Evolutionary conservation across 1,140 invertebrate genomes (phyloP), one percentile per base, ranked within the genome.

Genomic region (Drosophila bifasciata): DNA sequence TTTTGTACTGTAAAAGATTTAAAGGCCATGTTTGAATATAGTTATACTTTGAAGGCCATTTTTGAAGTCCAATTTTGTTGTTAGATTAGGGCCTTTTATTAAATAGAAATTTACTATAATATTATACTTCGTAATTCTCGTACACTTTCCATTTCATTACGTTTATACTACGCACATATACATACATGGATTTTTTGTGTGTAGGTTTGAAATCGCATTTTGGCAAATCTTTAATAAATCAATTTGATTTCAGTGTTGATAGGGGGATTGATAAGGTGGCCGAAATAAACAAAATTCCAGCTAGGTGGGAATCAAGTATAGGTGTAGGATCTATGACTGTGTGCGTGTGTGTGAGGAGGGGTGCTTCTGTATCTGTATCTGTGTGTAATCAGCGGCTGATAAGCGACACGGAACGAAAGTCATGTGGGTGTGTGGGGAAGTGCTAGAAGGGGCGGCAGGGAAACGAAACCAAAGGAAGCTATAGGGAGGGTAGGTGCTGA

Each of bases 141-240:
- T 5, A 4, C 32, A 36, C 32, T 36, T 36, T 36, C 32, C 9
- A 36, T 36, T 36, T 36, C 32, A 11, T 11, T 36, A 11, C 32
- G 32, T 13, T 13, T 36, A 11, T 36, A 32, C 8, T 7, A 25
- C 1, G 7, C 19, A 49, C 21, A 51, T n/a, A 8, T 13, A 40
- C 25, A 45, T 36, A 6, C 2, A 28, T 0, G 28, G 7, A 49
- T 36, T 48, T 41, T 41, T 41, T 19, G 15, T 45, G 5, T 17
- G 23, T 21, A 28, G 9, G 36, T 63, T 25, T 66, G 16, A 71
- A 73, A 73, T 55, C 40, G 58, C 55, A 60, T 79, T 88, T 76
- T 62, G 66, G 73, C 77, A 88, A 88, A 88, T 88, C 83, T 79
- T 76, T 79, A 66, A 89, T 88, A 88, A 88, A 88, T 88, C 83